Conservation (phyloP, 1,140 invertebrate species). For the Apis mellifera region Amel_HAv3.1 CM009933.2:2753001-2753500, state of each 20-base stretch:
- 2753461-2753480: conserved; percentile 18
- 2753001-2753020: too few species aligned
- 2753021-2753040: too few species aligned
- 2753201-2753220: background rate
- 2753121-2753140: too few species aligned
- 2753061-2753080: too few species aligned
- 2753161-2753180: too few species aligned
- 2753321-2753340: background rate
- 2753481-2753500: background rate
- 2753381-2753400: background rate
- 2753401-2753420: conserved; percentile 28
- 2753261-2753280: conserved; percentile 54
- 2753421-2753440: background rate
- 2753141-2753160: too few species aligned
- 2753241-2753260: conserved; percentile 23
- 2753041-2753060: too few species aligned
- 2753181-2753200: background rate
- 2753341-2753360: conserved; percentile 58
- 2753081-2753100: too few species aligned
- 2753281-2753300: conserved; percentile 49
- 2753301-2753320: conserved; percentile 50
- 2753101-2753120: too few species aligned
- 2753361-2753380: conserved; percentile 48
- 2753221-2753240: background rate
- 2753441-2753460: background rate